A percentile compares a stretch with the other conserved stretches of the same genome.
These are phyloP conservation scores for Tympanuchus pallidicinctus DNA, from an alignment of 2,113 vertebrate species.

Conservation along the genomic window DNA sequence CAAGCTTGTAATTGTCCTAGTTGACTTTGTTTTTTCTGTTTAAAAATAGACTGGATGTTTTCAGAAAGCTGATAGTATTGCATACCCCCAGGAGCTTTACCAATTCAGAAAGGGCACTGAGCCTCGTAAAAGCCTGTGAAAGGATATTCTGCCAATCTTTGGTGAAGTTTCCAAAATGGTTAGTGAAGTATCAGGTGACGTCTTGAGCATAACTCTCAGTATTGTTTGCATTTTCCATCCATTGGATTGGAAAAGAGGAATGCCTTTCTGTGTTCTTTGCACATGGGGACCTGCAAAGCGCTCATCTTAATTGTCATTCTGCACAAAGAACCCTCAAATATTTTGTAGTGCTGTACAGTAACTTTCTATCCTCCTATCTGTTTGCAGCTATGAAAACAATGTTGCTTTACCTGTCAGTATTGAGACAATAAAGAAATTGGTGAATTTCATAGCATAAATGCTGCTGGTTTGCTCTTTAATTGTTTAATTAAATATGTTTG, in stretches of 20 bases:
- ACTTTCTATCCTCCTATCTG: neutral
- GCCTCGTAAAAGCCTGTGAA: neutral
- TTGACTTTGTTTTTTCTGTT: conserved; percentile 15
- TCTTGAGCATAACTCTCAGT: neutral
- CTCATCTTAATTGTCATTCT: neutral
- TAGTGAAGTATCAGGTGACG: neutral
- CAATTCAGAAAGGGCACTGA: neutral
- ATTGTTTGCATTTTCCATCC: neutral
- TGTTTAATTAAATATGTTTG: neutral
- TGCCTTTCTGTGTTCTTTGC: neutral
- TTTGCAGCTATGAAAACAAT: neutral
- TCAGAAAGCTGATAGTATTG: neutral
- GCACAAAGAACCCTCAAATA: neutral
- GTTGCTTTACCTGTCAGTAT: neutral
- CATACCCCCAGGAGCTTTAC: neutral
- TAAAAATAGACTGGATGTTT: conserved; percentile 47
- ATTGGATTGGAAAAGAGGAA: neutral
- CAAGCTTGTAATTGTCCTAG: neutral
- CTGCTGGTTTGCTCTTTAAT: neutral
- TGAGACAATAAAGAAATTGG: neutral
- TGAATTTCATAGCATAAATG: neutral
- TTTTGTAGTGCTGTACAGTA: neutral
- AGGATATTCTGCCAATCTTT: neutral
- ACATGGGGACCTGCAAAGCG: neutral
- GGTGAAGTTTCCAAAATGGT: neutral